Conservation (phyloP, 2,888 invertebrate species). For the Pycnomerus fuliginosus region DNA sequence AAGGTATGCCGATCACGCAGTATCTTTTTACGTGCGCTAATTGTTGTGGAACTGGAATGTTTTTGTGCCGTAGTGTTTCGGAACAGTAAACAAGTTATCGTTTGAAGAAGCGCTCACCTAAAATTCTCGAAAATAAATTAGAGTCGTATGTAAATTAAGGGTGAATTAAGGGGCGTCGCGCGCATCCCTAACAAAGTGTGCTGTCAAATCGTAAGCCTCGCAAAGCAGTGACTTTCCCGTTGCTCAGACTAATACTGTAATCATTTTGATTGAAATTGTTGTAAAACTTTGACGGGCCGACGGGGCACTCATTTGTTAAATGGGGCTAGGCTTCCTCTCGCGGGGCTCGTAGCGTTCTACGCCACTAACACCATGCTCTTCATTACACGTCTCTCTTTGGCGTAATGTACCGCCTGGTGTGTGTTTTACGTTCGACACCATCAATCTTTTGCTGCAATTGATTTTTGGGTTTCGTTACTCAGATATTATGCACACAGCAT, state of each 20-base stretch:
- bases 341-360: constrained; percentile 38
- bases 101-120: neutral
- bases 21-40: too few relatives aligned
- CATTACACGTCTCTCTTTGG: constrained; percentile 25
- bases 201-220: constrained; percentile 37
- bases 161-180: constrained; percentile 27
- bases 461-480: too few relatives aligned
- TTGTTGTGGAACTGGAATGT: too few relatives aligned
- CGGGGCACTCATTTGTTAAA: constrained; percentile 46
- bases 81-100: too few relatives aligned
- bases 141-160: constrained; percentile 26
- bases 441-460: too few relatives aligned
- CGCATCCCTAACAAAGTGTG: constrained; percentile 35
- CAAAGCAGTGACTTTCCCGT: constrained; percentile 31
- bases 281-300: constrained; percentile 45
- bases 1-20: too few relatives aligned
- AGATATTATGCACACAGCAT: too few relatives aligned
- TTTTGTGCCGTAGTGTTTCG: too few relatives aligned
- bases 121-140: constrained; percentile 5
- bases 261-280: constrained; percentile 50
- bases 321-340: constrained; percentile 36
- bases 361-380: constrained; percentile 32
- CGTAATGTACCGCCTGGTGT: constrained; percentile 12
- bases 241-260: constrained; percentile 44
- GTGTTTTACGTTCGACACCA: too few relatives aligned